Conservation (phyloP, 2,888 invertebrate genomes). For the Sphaeridia pumilis region DNA sequence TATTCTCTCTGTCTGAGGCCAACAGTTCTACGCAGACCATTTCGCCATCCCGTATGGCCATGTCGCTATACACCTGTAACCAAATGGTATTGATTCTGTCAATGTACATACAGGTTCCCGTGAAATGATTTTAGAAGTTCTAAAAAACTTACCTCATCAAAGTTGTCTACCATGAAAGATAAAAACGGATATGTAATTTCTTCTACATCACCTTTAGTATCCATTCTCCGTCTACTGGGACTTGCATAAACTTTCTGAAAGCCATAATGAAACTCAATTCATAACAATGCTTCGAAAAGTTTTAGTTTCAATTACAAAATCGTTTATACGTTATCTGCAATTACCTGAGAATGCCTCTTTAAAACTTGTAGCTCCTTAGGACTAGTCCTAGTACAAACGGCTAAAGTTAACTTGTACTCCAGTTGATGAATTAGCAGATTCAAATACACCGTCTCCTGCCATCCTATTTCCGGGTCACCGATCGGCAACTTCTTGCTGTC, state of each 20-base stretch:
- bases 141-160: constrained; percentile 30
- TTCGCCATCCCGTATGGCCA: constrained; percentile 92
- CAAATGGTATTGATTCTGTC: too few relatives aligned
- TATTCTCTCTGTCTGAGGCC: constrained; percentile 74
- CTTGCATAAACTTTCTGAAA: constrained; percentile 83
- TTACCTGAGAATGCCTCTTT: constrained; percentile 73
- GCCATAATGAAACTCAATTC: constrained; percentile 4
- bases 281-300: not conserved
- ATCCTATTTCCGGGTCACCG: constrained; percentile 81
- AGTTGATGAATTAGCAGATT: constrained; percentile 86
- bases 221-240: constrained; percentile 92
- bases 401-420: constrained; percentile 93
- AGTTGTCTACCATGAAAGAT: constrained; percentile 69
- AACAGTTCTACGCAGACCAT: constrained; percentile 98
- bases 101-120: too few relatives aligned
- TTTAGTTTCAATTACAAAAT: not conserved
- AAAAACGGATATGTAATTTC: constrained; percentile 99
- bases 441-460: constrained; percentile 73
- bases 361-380: constrained; percentile 95
- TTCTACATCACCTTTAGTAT: constrained; percentile 94
- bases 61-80: constrained; percentile 76
- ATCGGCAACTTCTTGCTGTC: constrained; percentile 93
- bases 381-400: constrained; percentile 94
- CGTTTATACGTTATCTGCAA: constrained; percentile 3
- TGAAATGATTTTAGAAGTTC: too few relatives aligned